Evolutionary conservation across 1,140 invertebrate species (phyloP).

Genomic region (Propsilocerus akamusi): DNA sequence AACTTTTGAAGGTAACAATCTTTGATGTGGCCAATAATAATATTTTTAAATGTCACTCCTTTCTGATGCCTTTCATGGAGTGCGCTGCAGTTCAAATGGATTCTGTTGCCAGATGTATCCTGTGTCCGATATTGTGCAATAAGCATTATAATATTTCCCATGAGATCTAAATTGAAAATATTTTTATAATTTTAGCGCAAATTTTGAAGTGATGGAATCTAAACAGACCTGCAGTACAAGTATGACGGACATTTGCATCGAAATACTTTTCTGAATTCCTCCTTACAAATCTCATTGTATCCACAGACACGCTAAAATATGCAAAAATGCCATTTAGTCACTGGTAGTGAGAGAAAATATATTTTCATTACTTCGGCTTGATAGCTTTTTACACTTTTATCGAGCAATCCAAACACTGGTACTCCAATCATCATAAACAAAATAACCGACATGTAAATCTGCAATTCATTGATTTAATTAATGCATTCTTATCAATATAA

Average conservation of each 20-base stretch:
- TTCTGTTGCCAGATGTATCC: not conserved
- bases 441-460: too few species aligned
- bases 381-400: not conserved
- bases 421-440: too few species aligned
- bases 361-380: not conserved
- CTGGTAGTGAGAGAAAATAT: not conserved
- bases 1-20: too few species aligned
- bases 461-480: too few species aligned
- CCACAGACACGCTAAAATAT: conserved; percentile 59
- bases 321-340: not conserved
- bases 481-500: too few species aligned
- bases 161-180: conserved; percentile 29
- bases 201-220: too few species aligned
- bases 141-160: conserved; percentile 75
- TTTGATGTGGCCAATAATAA: too few species aligned
- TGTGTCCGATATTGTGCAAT: conserved; percentile 14
- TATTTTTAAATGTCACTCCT: too few species aligned
- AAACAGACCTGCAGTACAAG: conserved; percentile 54
- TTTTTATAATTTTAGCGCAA: too few species aligned
- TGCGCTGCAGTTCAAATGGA: not conserved
- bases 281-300: conserved; percentile 86
- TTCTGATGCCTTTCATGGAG: too few species aligned
- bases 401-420: too few species aligned
- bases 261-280: conserved; percentile 73
- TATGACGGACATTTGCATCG: conserved; percentile 70